phyloP scores from a whole-genome alignment of 2,113 vertebrate species.

The Albula goreensis region DNA sequence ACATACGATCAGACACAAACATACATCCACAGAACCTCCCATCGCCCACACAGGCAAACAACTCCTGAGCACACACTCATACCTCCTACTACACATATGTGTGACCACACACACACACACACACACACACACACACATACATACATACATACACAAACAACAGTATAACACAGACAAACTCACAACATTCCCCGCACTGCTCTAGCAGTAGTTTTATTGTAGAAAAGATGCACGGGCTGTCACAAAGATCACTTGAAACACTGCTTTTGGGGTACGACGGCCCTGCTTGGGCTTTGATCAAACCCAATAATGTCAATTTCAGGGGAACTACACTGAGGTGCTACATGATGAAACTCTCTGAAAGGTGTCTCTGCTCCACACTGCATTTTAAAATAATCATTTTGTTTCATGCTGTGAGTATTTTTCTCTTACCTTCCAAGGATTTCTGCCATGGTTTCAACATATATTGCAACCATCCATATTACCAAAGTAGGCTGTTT shows the following conservation, averaged over 20 bases:
- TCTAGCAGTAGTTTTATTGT: slow-evolving; percentile 49
- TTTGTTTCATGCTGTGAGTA: slow-evolving; percentile 50
- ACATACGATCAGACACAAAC: no score
- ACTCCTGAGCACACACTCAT: no score
- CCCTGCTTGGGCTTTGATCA: slow-evolving; percentile 73
- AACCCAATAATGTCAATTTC: slow-evolving; percentile 72
- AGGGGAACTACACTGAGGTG: slow-evolving; percentile 64
- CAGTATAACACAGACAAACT: background rate
- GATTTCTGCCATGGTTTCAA: slow-evolving; percentile 50
- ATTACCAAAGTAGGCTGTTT: no score
- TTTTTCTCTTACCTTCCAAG: slow-evolving; percentile 32
- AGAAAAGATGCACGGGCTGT: slow-evolving; percentile 57
- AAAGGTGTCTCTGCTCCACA: slow-evolving; percentile 66
- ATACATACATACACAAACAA: background rate
- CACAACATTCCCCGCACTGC: slow-evolving; percentile 58
- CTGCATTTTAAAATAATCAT: slow-evolving; percentile 71
- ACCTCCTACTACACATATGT: no score
- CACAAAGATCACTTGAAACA: slow-evolving; percentile 70
- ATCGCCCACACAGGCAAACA: no score
- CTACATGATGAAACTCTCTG: slow-evolving; percentile 75
- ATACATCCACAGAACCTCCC: no score
- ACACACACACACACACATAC: slow-evolving; percentile 20
- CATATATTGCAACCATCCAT: slow-evolving; percentile 16
- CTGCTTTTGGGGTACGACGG: slow-evolving; percentile 61
- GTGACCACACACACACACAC: slow-evolving; percentile 30